Evolutionary conservation across 2,113 vertebrate species (phyloP), one percentile per base, ranked within the genome.

Genomic region (Aphelocoma coerulescens): DNA sequence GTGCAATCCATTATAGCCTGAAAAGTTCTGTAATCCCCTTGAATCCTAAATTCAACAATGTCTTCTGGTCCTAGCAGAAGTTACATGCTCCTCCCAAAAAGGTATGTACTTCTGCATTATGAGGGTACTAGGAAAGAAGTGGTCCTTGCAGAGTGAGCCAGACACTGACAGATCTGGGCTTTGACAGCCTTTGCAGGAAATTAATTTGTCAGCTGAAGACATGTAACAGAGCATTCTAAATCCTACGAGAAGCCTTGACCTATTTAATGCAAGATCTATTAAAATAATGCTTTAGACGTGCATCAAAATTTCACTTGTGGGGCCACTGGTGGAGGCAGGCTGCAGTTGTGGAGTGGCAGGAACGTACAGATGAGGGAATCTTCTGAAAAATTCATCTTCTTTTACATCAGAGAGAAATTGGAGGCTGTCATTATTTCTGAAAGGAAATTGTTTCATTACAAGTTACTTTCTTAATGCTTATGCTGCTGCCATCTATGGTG

Each of bases 141-240:
- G 41, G 73, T 67, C 44, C 46, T 79, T 73, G 49, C 77, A 88
- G 39, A 54, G 43, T 17, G 12, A 92, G 43, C 41, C 44, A 81
- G 66, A 8, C 35, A 17, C 37, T 68, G 89, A 66, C 58, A 82
- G 71, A 12, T 88, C 39, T 33, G 37, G 78, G n/a, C 63, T 82
- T 80, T 96, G 89, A 94, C 78, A 91, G 7, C 62, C 41, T 73
- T 30, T 43, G 32, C 12, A 73, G 51, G 35, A 82, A 96, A 96
- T 88, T 33, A 79, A 61, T 89, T 87, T 94, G 78, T 94, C 93
- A 96, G 69, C 54, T 91, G 77, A 82, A 92, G 91, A 62, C 49
- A 0, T 8, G 21, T 82, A 81, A 89, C 61, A 85, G 79, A 92
- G 75, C 75, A 62, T 66, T 89, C 37, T 17, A 73, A 93, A 85